Percentiles rank a stretch among this genome's conserved stretches.
Evolutionary conservation across 2,113 vertebrate genomes (phyloP).

Genomic region (Psophia crepitans): DNA sequence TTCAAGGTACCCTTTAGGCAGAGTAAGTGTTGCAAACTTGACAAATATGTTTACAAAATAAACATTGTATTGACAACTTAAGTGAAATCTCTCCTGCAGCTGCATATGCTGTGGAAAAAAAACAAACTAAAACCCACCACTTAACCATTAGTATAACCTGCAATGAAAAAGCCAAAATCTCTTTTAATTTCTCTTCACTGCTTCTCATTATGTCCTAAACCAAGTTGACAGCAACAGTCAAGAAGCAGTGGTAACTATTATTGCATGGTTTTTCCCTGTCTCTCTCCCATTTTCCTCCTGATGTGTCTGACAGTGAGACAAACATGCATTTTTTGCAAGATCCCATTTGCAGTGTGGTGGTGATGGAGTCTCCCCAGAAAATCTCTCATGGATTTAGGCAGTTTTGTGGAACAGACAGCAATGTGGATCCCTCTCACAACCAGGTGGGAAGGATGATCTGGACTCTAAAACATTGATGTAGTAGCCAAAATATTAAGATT

Average conservation of each 20-base stretch:
- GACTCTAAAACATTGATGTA: background rate
- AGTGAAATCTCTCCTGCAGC: background rate
- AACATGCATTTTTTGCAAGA: background rate
- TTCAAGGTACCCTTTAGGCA: conserved; percentile 12
- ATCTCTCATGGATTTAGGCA: background rate
- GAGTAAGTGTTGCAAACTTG: background rate
- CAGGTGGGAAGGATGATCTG: background rate
- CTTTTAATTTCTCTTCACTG: background rate
- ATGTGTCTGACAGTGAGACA: background rate
- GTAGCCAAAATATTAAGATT: background rate
- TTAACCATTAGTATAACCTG: background rate
- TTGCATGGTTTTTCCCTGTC: background rate
- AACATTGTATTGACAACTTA: background rate
- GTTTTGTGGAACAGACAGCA: background rate
- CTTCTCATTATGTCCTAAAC: background rate
- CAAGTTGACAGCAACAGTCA: background rate
- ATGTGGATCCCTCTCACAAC: background rate
- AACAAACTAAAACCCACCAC: no score
- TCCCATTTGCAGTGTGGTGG: background rate
- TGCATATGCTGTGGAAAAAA: background rate
- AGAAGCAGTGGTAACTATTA: background rate
- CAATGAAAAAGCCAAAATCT: background rate
- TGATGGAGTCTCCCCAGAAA: background rate
- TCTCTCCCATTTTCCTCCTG: background rate
- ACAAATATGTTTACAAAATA: conserved; percentile 27